Percentiles rank a stretch among this genome's conserved stretches.
phyloP scores from a whole-genome alignment of 2,113 vertebrate genomes.

The Microtus montanus region DNA sequence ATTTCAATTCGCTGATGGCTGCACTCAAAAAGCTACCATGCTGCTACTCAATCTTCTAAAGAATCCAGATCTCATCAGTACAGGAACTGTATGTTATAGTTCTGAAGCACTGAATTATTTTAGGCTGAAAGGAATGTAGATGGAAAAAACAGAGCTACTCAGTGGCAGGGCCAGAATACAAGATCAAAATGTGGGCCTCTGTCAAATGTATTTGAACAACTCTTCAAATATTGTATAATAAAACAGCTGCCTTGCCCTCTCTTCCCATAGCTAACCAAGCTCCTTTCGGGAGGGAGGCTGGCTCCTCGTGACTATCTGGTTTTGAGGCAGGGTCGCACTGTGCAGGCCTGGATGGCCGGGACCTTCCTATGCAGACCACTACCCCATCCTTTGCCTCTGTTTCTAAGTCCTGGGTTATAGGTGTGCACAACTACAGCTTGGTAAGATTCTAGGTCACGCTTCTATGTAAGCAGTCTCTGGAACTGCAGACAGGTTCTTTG shows the following conservation, averaged over 20 bases:
- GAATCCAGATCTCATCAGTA: conserved; percentile 56
- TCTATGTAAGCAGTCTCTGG: background rate
- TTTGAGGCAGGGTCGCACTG: background rate
- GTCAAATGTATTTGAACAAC: background rate
- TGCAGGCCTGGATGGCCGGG: no score
- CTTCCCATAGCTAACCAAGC: background rate
- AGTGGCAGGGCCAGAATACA: background rate
- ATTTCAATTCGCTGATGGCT: conserved; percentile 63
- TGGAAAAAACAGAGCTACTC: background rate
- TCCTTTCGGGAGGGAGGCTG: background rate
- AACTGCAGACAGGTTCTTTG: conserved; percentile 29
- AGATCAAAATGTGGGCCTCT: conserved; percentile 39
- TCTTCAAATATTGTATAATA: conserved; percentile 30
- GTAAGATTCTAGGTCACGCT: conserved; percentile 29
- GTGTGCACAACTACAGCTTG: background rate
- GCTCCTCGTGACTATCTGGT: background rate
- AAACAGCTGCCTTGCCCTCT: background rate
- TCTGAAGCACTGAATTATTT: conserved; percentile 62
- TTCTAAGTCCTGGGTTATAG: background rate
- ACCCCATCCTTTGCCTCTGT: background rate
- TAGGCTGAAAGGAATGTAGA: conserved; percentile 57
- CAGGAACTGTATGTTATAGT: conserved; percentile 36
- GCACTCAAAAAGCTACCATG: conserved; percentile 70
- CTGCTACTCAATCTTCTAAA: conserved; percentile 54
- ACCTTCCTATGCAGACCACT: background rate